Evolutionary conservation across 2,888 invertebrate genomes (phyloP), one percentile per base, ranked within the genome.

Genomic region (Eupsilia transversa): DNA sequence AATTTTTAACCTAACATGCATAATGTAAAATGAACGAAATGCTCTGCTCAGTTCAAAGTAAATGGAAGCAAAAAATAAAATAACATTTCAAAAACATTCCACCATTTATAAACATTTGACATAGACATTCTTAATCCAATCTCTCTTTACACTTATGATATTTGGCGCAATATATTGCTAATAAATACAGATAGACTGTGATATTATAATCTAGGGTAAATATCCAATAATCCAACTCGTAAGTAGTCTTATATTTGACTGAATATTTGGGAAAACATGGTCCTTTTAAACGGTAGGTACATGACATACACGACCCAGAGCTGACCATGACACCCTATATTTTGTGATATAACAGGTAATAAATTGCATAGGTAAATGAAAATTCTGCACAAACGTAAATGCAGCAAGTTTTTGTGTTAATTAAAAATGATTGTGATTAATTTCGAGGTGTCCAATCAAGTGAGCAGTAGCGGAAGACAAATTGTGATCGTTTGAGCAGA

Each of bases 401-500:
- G 87, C 87, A 84, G 84, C 57, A 54, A 66, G 60, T 70, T 65
- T 67, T 68, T 65, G 75, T 75, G 71, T 65, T 38, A 63, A 61
- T 70, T 3, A 46, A 68, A 66, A 68, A 60, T 30, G 64, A 69
- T n/a, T 65, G 80, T 77, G 65, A 74, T 73, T 49, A 72, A 79
- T 82, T 80, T 85, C 69, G 70, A 73, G 66, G 75, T 86, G 80
- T 86, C 84, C 76, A 78, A 87, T 89, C 69, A 67, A 79, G 89
- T 91, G 91, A 92, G 91, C 90, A 89, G 87, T 88, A 90, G 92
- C 93, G 95, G 95, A 95, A 95, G 95, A 95, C 95, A 92, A 92
- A 90, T 91, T 91, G 92, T 91, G 90, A 90, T 88, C 85, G 75
- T 90, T 93, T 93, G 93, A 93, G 92, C 93, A 91, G 90, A 89